Conservation (phyloP, 2,113 vertebrate genomes). For the Notarius lentiginosus region DNA sequence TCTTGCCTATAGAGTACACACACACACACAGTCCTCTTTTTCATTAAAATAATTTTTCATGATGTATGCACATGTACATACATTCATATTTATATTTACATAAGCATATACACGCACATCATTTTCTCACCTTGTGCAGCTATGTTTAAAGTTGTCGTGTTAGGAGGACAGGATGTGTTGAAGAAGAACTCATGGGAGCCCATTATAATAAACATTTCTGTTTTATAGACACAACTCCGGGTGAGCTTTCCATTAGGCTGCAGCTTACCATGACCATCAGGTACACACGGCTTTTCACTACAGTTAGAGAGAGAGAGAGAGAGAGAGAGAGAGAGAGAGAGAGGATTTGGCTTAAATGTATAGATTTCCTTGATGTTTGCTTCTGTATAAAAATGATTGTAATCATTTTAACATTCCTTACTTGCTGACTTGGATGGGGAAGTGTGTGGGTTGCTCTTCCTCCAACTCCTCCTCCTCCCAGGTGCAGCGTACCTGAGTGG, state of each 20-base stretch:
- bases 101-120: not conserved
- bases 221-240: constrained; percentile 55
- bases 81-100: not conserved
- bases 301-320: not conserved
- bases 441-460: not conserved
- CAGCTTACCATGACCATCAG: not conserved
- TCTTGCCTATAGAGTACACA: constrained; percentile 24
- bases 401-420: constrained; percentile 29
- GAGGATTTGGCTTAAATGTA: not conserved
- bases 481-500: constrained; percentile 54
- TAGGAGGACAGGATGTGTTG: constrained; percentile 43
- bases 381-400: not conserved
- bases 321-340: constrained; percentile 9
- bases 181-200: constrained; percentile 56
- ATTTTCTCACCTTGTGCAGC: constrained; percentile 58
- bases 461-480: constrained; percentile 61
- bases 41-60: no score
- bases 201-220: fast-evolving
- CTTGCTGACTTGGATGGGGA: not conserved
- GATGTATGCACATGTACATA: not conserved
- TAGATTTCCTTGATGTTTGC: not conserved
- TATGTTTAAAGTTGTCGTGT: constrained; percentile 33
- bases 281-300: constrained; percentile 48
- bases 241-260: not conserved
- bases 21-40: not conserved